Evolutionary conservation across 2,797 vertebrate genomes (phyloP).

Genomic region (Psittacula derbiana): DNA sequence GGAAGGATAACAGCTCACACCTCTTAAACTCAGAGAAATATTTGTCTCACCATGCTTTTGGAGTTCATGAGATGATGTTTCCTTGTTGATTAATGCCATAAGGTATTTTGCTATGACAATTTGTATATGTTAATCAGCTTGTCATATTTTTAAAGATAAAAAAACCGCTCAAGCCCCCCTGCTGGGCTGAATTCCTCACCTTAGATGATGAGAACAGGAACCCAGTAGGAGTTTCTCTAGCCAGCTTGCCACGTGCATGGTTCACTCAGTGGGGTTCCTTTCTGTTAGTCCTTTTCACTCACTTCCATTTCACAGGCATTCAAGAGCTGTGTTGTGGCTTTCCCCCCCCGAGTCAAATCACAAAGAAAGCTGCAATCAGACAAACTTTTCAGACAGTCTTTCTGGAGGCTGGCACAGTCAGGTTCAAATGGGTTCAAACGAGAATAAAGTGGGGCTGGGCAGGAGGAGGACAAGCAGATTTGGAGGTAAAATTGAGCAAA

Average conservation of each 20-base stretch:
- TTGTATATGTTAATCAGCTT: not conserved
- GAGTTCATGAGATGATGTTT: not conserved
- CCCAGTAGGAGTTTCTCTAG: slow-evolving; percentile 32
- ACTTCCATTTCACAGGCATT: slow-evolving; percentile 49
- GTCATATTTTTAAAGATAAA: not conserved
- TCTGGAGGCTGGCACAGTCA: not conserved
- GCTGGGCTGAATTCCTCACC: not conserved
- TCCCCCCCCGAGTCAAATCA: slow-evolving; percentile 26
- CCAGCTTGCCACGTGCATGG: not conserved
- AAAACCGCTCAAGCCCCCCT: not conserved
- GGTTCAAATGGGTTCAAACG: slow-evolving; percentile 18
- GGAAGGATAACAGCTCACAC: not conserved
- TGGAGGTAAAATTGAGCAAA: slow-evolving; percentile 9
- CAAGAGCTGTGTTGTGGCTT: not conserved
- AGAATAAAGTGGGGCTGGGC: slow-evolving; percentile 51
- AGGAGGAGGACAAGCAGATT: slow-evolving; percentile 40
- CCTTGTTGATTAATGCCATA: not conserved
- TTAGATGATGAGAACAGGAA: not conserved
- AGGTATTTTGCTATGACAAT: not conserved
- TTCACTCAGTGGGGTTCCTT: slow-evolving; percentile 30
- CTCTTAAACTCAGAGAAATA: not conserved
- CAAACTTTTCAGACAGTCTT: slow-evolving; percentile 35
- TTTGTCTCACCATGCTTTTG: not conserved
- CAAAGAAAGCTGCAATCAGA: slow-evolving; percentile 37
- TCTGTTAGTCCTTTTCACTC: slow-evolving; percentile 55